Evolutionary conservation across 2,888 invertebrate genomes (phyloP).

Genomic region (Epicampocera succincta): DNA sequence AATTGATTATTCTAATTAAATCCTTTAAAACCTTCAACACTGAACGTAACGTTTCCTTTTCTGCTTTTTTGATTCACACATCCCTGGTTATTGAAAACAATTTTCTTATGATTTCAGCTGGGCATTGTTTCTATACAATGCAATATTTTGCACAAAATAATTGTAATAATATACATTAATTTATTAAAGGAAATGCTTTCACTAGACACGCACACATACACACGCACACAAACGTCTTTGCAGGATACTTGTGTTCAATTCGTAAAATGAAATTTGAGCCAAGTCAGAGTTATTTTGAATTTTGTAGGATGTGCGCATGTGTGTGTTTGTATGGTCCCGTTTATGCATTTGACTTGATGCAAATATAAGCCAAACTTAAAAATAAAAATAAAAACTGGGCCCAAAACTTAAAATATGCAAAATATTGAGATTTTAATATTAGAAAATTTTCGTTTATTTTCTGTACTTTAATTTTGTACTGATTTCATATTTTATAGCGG

Average conservation of each 20-base stretch:
- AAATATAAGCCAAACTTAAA: too few species aligned
- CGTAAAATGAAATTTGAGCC: not conserved
- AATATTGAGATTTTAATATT: too few species aligned
- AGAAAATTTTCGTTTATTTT: too few species aligned
- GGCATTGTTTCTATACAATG: constrained; percentile 11
- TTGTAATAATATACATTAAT: constrained; percentile 15
- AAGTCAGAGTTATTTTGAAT: constrained; percentile 2
- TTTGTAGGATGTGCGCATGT: not conserved
- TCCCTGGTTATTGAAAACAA: not conserved
- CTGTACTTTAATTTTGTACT: too few species aligned
- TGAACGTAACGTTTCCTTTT: too few species aligned
- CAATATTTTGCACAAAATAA: constrained; percentile 12
- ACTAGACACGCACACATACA: not conserved
- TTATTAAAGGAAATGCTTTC: constrained; percentile 14
- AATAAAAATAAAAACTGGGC: too few species aligned
- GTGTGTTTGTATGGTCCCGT: too few species aligned
- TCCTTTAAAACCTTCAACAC: too few species aligned
- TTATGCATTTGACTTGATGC: too few species aligned
- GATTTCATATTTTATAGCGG: too few species aligned
- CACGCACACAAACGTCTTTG: not conserved
- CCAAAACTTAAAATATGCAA: too few species aligned
- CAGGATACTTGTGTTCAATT: constrained; percentile 4
- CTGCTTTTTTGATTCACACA: not conserved
- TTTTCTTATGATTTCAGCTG: not conserved
- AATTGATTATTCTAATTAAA: too few species aligned